Evolutionary conservation across 2,113 vertebrate species (phyloP).

Genomic region (Sinocyclocheilus anshuiensis): DNA sequence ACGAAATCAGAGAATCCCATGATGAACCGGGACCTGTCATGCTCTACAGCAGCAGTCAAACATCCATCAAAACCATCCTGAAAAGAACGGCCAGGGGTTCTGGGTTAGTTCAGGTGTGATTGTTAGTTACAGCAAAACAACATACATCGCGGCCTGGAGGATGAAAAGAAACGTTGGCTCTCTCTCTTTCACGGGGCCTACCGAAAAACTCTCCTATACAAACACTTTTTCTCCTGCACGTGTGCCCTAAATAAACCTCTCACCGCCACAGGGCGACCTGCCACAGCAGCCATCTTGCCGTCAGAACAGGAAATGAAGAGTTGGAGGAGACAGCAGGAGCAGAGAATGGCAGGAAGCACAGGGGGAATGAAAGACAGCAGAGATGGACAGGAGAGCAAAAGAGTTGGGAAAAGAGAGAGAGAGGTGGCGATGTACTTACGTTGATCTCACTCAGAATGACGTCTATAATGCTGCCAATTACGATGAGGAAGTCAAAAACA

Average conservation of each 20-base stretch:
- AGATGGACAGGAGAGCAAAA: slow-evolving; percentile 42
- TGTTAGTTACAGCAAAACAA: slow-evolving; percentile 52
- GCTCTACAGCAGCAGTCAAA: slow-evolving; percentile 65
- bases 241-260: slow-evolving; percentile 55
- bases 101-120: slow-evolving; percentile 58
- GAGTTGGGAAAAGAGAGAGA: slow-evolving; percentile 63
- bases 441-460: slow-evolving; percentile 99
- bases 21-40: slow-evolving; percentile 71
- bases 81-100: slow-evolving; percentile 41
- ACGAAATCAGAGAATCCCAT: slow-evolving; percentile 58
- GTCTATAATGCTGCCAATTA: slow-evolving; percentile 99
- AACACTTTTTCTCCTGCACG: slow-evolving; percentile 40
- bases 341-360: slow-evolving; percentile 40
- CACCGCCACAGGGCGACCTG: slow-evolving; percentile 45
- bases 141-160: slow-evolving; percentile 39
- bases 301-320: slow-evolving; percentile 53
- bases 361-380: slow-evolving; percentile 53
- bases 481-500: slow-evolving; percentile 99
- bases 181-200: slow-evolving; percentile 47
- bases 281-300: slow-evolving; percentile 67
- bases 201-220: slow-evolving; percentile 27
- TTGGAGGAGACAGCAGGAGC: slow-evolving; percentile 40
- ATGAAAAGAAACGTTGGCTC: slow-evolving; percentile 29
- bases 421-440: slow-evolving; percentile 93
- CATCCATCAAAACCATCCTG: slow-evolving; percentile 60